Evolutionary conservation across 2,888 invertebrate species (phyloP), one percentile per base, ranked within the genome.

Genomic region (Neocrepidodera transversa): DNA sequence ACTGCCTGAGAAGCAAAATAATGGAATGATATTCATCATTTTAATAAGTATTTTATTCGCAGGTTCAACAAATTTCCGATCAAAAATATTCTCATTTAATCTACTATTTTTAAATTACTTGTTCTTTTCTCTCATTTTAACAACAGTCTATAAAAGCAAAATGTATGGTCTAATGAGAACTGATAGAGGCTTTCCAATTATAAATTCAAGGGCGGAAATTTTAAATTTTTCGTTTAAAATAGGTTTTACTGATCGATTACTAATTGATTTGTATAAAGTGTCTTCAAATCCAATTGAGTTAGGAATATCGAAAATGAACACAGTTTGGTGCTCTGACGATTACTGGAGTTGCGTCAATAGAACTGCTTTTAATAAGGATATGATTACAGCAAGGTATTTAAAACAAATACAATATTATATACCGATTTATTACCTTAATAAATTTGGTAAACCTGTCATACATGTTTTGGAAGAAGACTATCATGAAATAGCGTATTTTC

Each of bases 371-470:
- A 18, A 36, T 7, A 50, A 28, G 13, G 47, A 56, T 23, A 32
- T 56, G n/a, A 42, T 51, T 8, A 51, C 55, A 3, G 16, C 35
- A 7, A 55, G 42, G 16, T 35, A 56, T 10, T 4, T 43, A 6
- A 60, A 28, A 13, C 18, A 26, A 36, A 14, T 60, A 2, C 23
- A 60, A 13, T 60, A 55, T 36, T 38, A 14, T 5, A 10, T 55
- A 20, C 56, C 60, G 6, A 26, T 20, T 14, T 28, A 14, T 17
- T 60, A 45, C 30, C 35, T 60, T 2, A 56, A 60, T 40, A 10
- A 14, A 43, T 28, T 45, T n/a, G 60, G 60, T 14, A 56, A 35
- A 51, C 45, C 60, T n/a, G n/a, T 45, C 18, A 7, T 60, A 2
- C 17, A 60, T 30, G 23, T 50, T 16, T 28, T 60, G n/a, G 7